These are phyloP conservation scores for Thymelicus sylvestris DNA, from an alignment of 2,888 invertebrate species.

Conservation along the genomic window DNA sequence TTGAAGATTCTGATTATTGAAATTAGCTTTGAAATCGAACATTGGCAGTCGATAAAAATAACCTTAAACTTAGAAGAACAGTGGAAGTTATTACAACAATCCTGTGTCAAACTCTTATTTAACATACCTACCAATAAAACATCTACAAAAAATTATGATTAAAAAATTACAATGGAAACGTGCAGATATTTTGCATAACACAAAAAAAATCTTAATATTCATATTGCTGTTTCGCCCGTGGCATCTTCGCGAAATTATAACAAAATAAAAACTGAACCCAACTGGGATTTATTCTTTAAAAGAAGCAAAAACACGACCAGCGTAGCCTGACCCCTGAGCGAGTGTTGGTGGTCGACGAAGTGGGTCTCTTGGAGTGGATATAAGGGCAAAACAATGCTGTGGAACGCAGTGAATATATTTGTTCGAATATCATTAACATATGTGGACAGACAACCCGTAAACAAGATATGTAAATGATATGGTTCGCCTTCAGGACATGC, in stretches of 20 bases:
- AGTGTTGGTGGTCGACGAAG: neutral
- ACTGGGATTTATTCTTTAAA: slow-evolving; percentile 73
- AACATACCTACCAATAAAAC: too few species aligned
- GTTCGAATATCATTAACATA: slow-evolving; percentile 71
- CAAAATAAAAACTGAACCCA: slow-evolving; percentile 76
- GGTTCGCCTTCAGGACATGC: slow-evolving; percentile 52
- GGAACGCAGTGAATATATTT: slow-evolving; percentile 70
- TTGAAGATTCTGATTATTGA: too few species aligned
- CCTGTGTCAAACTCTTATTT: too few species aligned
- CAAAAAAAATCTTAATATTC: slow-evolving; percentile 75
- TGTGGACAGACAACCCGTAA: slow-evolving; percentile 69
- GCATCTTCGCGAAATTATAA: slow-evolving; percentile 80
- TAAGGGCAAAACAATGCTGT: slow-evolving; percentile 61
- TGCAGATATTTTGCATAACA: slow-evolving; percentile 45
- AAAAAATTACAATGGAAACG: slow-evolving; percentile 52
- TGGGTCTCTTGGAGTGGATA: slow-evolving; percentile 49
- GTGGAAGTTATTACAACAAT: too few species aligned
- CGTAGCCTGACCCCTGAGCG: slow-evolving; percentile 47
- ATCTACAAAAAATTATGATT: neutral
- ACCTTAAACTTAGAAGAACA: too few species aligned
- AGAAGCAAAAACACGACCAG: slow-evolving; percentile 54
- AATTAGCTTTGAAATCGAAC: too few species aligned
- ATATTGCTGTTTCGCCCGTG: slow-evolving; percentile 72
- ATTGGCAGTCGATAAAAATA: too few species aligned
- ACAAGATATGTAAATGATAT: slow-evolving; percentile 76